These are phyloP conservation scores for Dorcus hopei DNA, from an alignment of 2,888 invertebrate genomes.

Conservation along the genomic window DNA sequence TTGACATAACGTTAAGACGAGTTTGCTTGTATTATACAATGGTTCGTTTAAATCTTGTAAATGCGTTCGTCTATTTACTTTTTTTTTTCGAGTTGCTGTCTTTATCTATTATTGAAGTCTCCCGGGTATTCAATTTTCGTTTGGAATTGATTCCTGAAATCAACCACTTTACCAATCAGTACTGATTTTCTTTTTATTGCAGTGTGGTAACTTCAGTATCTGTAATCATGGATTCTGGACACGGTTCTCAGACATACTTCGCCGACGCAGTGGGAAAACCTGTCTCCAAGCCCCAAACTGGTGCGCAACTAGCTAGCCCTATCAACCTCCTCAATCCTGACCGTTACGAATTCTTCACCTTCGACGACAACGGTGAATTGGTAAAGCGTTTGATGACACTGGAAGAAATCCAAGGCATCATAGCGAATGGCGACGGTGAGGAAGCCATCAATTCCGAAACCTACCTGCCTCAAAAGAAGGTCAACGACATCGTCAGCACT, in stretches of 20 bases:
- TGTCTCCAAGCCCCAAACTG: conserved; percentile 60
- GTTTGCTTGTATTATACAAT: background rate
- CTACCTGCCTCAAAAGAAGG: conserved; percentile 60
- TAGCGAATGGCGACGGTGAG: conserved; percentile 76
- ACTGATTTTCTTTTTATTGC: conserved; percentile 31
- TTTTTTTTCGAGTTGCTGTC: no score
- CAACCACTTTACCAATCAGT: no score
- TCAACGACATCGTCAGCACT: conserved; percentile 76
- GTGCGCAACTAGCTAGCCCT: conserved; percentile 71
- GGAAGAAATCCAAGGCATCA: conserved; percentile 80
- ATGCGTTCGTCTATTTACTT: no score
- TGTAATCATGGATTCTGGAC: conserved; percentile 56
- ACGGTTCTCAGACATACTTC: conserved; percentile 60
- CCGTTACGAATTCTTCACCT: conserved; percentile 83
- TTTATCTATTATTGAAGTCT: no score
- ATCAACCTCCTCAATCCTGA: conserved; percentile 77
- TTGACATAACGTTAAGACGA: conserved; percentile 11
- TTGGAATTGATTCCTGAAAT: no score
- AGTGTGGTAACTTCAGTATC: conserved; percentile 66
- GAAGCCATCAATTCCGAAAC: conserved; percentile 54
- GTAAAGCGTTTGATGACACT: conserved; percentile 81
- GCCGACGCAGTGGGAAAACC: conserved; percentile 69
- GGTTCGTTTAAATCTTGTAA: background rate
- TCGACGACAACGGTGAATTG: conserved; percentile 78
- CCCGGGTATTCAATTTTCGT: no score